Base-by-base conservation (phyloP, 1,140 invertebrate species). In the Aphelenchoides besseyi region DNA sequence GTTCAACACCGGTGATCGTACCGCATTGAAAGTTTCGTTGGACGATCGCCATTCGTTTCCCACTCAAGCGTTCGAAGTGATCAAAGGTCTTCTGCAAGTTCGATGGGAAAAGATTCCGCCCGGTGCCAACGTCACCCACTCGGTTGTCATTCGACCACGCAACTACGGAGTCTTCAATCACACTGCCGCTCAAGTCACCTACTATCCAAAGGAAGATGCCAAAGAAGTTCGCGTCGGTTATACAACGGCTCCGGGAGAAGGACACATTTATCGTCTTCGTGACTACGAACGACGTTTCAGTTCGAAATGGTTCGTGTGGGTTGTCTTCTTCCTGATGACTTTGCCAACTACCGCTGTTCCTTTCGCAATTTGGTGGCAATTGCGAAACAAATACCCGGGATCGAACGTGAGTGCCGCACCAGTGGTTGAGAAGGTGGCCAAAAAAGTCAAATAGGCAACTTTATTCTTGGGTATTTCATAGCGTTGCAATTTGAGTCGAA, bases 201-300 rank as follows among this genome's bases (percentile, higher is more conserved):
- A 98, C 86, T 90, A 90, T 76, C 86, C 90, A 30, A 90, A 89
- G 75, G 94, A 88, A 76, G 85, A 86, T 30, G 75, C 84, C 28
- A 76, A 78, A 66, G 85, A 87, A 69, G 74, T 81, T 30, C 82
- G 84, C 67, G 74, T 91, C 85, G 91, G 92, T 26, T 90, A 92
- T 76, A 95, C 92, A 81, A 97, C 93, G 82, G 92, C 96, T 81
- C 95, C 95, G 69, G 96, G 96, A 76, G 92, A 98, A 87, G 94
- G 83, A 28, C 76, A 91, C 57, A 96, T 99, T 85, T 92, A 96
- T 74, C 91, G 93, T 26, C 93, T 92, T 87, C 91, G 91, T 82
- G 95, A 98, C 86, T 99, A 94, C 85, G 93, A 98, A 85, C 92
- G 95, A 85, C 93, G 94, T 85, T 99, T 98, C 88, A 68, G 97